Evolutionary conservation across 1,140 invertebrate species (phyloP), one percentile per base, ranked within the genome.

Genomic region (Anastrepha ludens): DNA sequence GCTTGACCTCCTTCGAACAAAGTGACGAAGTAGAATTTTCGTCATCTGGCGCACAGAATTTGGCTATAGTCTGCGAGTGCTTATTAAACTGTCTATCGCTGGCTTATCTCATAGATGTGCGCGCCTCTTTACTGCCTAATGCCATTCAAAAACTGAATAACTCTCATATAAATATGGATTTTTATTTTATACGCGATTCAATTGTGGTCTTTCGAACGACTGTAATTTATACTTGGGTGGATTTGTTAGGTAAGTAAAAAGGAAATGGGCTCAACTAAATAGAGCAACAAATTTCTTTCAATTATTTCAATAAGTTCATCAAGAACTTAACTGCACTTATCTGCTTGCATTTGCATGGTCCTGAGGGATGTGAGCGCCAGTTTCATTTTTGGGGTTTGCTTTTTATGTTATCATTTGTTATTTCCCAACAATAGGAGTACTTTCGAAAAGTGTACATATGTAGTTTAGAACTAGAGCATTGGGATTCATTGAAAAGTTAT

Each of bases 171-270:
- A 47, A 88, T 50, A n/a, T 89, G 2, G 67, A 87, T n/a, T 41
- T 89, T 5, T 87, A 47, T 41, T 89, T 65, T 86, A 29, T 15
- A 9, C 20, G 15, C 47, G 65, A 87, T 60, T 60, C 65, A 11
- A 89, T 92, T 64, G 29, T 91, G 86, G 87, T 91, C 2, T 92
- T 91, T 81, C 90, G 88, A 7, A 92, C 91, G 0, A 90, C 90
- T 74, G 59, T 92, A 8, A 87, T 91, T 17, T 92, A 91, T 74
- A 92, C 90, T n/a, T 92, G 91, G 91, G 81, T 90, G 39, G 91
- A 92, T 70, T 86, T 92, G 58, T 88, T 92, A 29, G 91, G 91
- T 92, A 20, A 81, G 74, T 74, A 47, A 81, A 20, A 6, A 55
- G 74, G 41, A 47, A n/a, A 64, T 13, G 29, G 29, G 29, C 29